Conservation (phyloP, 1,140 invertebrate species). For the Pseudobourletiella spinata region DNA sequence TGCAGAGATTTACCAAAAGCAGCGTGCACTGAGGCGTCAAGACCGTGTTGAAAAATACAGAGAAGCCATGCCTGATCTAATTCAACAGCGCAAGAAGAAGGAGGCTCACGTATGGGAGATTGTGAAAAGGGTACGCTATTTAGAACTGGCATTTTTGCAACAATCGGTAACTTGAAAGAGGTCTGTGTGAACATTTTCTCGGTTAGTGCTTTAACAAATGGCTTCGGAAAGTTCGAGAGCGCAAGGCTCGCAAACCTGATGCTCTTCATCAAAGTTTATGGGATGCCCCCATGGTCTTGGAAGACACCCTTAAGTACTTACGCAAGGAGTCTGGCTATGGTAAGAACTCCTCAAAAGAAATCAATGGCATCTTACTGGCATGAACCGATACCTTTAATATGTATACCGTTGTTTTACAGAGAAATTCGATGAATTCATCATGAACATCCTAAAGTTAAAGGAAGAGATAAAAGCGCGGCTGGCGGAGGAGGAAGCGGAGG, state of each 20-base stretch:
- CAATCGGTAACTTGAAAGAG: background rate
- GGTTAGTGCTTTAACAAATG: conserved; percentile 7
- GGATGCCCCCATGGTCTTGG: conserved; percentile 7
- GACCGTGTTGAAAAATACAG: background rate
- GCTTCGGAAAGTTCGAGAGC: conserved; percentile 12
- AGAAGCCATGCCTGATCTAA: background rate
- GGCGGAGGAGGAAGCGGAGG: conserved; percentile 11
- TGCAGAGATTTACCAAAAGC: no score
- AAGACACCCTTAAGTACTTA: conserved; percentile 17
- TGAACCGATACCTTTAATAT: background rate
- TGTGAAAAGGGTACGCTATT: background rate
- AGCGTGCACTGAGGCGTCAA: background rate
- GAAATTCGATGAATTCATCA: conserved; percentile 25
- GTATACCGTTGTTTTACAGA: background rate
- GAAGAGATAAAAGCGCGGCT: conserved; percentile 10
- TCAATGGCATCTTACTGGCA: background rate
- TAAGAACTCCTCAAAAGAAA: background rate
- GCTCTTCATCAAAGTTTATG: conserved; percentile 17
- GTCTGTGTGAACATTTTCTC: background rate
- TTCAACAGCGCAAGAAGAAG: background rate
- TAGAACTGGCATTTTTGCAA: background rate
- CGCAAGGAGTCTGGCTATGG: conserved; percentile 22
- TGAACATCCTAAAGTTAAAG: conserved; percentile 23
- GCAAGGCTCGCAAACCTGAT: conserved; percentile 13
- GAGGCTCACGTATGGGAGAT: background rate